A percentile compares a stretch with the other conserved stretches of the same genome.
These are phyloP conservation scores for Ophioderma brevispina DNA, from an alignment of 35 echinoderm and acorn worm species.

Conservation along the genomic window DNA sequence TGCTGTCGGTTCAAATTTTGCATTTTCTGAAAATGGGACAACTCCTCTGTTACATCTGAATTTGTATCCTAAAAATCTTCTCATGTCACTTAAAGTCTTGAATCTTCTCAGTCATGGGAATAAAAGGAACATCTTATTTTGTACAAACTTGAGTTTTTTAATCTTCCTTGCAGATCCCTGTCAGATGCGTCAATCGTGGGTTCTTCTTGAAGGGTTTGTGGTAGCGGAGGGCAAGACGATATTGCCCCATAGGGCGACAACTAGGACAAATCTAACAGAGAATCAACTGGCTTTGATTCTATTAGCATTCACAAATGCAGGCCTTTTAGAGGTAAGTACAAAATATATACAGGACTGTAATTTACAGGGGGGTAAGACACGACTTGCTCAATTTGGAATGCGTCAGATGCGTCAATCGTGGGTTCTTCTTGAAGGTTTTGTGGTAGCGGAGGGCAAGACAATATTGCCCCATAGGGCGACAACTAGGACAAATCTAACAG, in stretches of 20 bases:
- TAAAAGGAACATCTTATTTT: no score
- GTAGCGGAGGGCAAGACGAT: constrained; percentile 77
- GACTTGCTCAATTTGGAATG: no score
- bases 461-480: constrained; percentile 82
- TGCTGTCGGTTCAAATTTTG: no score
- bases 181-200: constrained; percentile 60
- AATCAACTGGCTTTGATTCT: constrained; percentile 88
- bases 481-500: constrained; percentile 85
- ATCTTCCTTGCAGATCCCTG: constrained; percentile 61
- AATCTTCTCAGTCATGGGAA: no score
- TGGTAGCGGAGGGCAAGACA: constrained; percentile 74
- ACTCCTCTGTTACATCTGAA: no score
- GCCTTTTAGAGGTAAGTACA: constrained; percentile 79
- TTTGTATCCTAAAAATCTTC: no score
- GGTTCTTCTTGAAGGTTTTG: constrained; percentile 71
- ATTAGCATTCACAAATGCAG: constrained; percentile 94
- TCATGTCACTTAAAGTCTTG: no score
- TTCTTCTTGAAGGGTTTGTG: constrained; percentile 73
- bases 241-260: constrained; percentile 78
- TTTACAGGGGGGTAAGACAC: no score
- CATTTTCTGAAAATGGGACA: no score
- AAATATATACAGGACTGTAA: no score
- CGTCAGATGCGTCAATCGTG: constrained; percentile 62
- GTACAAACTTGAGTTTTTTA: neutral
- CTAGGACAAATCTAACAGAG: constrained; percentile 86